phyloP scores from a whole-genome alignment of 2,888 invertebrate species.

The Stratiomys singularior region DNA sequence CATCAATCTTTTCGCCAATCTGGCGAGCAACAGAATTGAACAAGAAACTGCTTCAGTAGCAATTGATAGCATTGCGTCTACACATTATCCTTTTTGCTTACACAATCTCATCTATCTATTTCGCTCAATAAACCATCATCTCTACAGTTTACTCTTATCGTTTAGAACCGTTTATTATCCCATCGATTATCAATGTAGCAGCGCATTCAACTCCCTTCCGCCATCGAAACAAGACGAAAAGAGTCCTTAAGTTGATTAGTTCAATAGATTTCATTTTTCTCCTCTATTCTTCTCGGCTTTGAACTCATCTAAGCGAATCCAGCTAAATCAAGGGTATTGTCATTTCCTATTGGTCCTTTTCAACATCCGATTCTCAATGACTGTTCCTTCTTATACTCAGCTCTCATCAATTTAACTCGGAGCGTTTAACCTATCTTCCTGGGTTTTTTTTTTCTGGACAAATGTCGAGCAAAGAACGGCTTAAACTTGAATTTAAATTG shows the following conservation, averaged over 20 bases:
- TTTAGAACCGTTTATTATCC: neutral
- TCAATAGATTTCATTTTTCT: neutral
- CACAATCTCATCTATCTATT: slow-evolving; percentile 1
- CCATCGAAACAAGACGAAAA: too few relatives aligned
- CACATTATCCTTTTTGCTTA: neutral
- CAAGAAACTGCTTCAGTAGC: neutral
- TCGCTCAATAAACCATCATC: slow-evolving; percentile 13
- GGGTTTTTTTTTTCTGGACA: neutral
- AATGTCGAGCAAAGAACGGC: neutral
- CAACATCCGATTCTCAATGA: neutral
- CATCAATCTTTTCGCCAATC: neutral
- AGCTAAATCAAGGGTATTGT: neutral
- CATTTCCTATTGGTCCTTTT: neutral
- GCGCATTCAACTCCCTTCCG: neutral
- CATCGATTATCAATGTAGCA: slow-evolving; percentile 18
- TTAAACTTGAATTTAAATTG: slow-evolving; percentile 22
- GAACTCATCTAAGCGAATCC: neutral
- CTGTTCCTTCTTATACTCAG: neutral
- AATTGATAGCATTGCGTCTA: neutral
- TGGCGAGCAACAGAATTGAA: neutral
- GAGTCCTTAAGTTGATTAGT: neutral
- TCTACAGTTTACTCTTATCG: neutral
- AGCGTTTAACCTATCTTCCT: too few relatives aligned
- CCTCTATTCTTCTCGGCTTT: neutral
- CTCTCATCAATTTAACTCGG: neutral